Evolutionary conservation across 2,888 invertebrate genomes (phyloP).

Genomic region (Meta bourneti): DNA sequence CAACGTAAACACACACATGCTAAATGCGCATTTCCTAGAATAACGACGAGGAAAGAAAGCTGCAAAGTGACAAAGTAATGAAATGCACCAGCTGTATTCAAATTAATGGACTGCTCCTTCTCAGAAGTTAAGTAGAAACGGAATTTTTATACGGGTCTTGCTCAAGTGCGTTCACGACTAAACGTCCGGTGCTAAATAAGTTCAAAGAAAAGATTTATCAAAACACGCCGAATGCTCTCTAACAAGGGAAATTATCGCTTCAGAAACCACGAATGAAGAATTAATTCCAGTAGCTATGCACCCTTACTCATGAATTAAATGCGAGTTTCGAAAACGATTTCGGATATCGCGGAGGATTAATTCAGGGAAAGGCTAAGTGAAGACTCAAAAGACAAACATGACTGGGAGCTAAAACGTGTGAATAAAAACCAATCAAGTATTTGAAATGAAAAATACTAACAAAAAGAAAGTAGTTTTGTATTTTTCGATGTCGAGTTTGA

Average conservation of each 20-base stretch:
- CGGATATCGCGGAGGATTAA: background rate
- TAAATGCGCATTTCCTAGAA: too few relatives aligned
- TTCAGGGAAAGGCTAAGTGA: background rate
- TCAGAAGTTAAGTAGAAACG: slow-evolving; percentile 5
- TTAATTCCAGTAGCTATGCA: slow-evolving; percentile 37
- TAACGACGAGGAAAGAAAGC: too few relatives aligned
- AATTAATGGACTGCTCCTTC: slow-evolving; percentile 22
- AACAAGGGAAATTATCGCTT: slow-evolving; percentile 19
- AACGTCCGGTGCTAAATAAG: slow-evolving; percentile 34
- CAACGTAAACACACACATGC: too few relatives aligned
- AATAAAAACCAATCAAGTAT: background rate
- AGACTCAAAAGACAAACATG: background rate
- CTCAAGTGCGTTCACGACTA: background rate
- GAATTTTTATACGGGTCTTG: slow-evolving; percentile 10
- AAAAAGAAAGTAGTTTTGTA: too few relatives aligned
- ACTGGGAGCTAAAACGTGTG: background rate
- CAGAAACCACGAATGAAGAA: slow-evolving; percentile 34
- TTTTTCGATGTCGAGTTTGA: too few relatives aligned
- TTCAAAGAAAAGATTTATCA: slow-evolving; percentile 26
- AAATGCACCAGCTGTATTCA: slow-evolving; percentile 34
- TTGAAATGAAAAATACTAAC: too few relatives aligned
- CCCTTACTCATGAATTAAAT: slow-evolving; percentile 29
- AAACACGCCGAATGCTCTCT: slow-evolving; percentile 19
- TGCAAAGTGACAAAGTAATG: slow-evolving; percentile 5
- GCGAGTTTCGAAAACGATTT: slow-evolving; percentile 3